Percentiles rank a stretch among this genome's conserved stretches.
Evolutionary conservation across 1,140 invertebrate genomes (phyloP).

Genomic region (Drosophila ironensis): DNA sequence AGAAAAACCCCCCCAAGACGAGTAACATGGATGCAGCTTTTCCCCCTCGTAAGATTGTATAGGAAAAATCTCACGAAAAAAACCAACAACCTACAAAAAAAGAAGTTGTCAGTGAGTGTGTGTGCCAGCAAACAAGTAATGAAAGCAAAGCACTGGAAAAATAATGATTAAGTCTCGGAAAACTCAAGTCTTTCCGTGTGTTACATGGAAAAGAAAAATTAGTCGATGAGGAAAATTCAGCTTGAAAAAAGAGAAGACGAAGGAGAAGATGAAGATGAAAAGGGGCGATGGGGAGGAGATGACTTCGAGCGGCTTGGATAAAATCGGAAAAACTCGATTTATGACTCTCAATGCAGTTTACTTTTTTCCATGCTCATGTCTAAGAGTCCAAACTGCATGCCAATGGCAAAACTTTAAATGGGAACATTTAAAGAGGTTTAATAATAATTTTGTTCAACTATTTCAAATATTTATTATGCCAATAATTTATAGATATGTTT

Average conservation of each 20-base stretch:
- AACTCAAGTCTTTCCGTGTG: slow-evolving; percentile 25
- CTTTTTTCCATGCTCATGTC: slow-evolving; percentile 26
- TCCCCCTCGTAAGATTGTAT: background rate
- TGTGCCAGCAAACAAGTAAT: slow-evolving; percentile 57
- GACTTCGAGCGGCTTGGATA: slow-evolving; percentile 13
- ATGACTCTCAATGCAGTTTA: slow-evolving; percentile 63
- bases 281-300: background rate
- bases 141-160: slow-evolving; percentile 75
- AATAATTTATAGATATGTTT: no score
- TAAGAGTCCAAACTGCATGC: slow-evolving; percentile 38
- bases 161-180: slow-evolving; percentile 66
- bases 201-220: slow-evolving; percentile 48
- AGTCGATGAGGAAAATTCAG: slow-evolving; percentile 54
- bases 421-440: background rate
- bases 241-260: slow-evolving; percentile 37
- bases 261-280: background rate
- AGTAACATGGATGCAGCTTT: background rate
- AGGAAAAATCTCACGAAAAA: background rate
- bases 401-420: slow-evolving; percentile 25
- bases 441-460: no score
- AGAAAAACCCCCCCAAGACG: slow-evolving; percentile 26
- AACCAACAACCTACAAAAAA: slow-evolving; percentile 14
- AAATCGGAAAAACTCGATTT: slow-evolving; percentile 70
- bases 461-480: no score
- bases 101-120: background rate